Evolutionary conservation across 2,797 vertebrate genomes (phyloP), one percentile per base, ranked within the genome.

Genomic region (Falco cherrug): DNA sequence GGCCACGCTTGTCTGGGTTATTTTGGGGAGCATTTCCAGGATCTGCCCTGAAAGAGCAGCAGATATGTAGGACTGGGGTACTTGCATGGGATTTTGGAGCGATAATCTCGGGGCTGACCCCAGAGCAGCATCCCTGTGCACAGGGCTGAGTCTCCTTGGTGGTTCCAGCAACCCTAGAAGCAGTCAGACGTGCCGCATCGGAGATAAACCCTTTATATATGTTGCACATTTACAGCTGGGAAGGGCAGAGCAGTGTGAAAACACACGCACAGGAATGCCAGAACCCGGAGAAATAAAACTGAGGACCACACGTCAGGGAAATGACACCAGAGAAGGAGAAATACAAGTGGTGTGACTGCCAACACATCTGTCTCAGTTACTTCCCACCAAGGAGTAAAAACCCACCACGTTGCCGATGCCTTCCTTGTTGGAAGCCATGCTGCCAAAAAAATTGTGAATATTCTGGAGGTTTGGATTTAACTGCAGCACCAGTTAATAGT

Each of bases 401-500:
- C 65, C 83, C 33, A 12, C 81, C 83, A 16, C 93, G 39, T 68
- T 90, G 96, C 97, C 63, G 53, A 76, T 6, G 3, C 84, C 71
- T 91, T 82, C 93, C 71, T 22, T 43, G 48, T 83, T 96, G 91
- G 73, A 31, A 94, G 43, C 89, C 84, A n/a, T 95, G 96, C 64
- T 97, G 94, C 85, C 96, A 39, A 39, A 96, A 97, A 91, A 24
- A 54, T 45, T 68, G 56, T 51, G 95, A 95, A 61, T 10, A 45
- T 94, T 97, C 91, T 64, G 18, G 94, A 96, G 84, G 90, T 84
- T 68, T 86, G 79, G 93, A 90, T 96, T 97, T 97, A 90, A 96
- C 93, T 87, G 84, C 77, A 48, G 82, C 90, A 64, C 84, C 91
- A 89, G 85, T 97, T 92, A 96, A 97, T 90, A 80, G 85, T 28